Conservation (phyloP, 1,140 invertebrate genomes). For the Sipha flava region DNA sequence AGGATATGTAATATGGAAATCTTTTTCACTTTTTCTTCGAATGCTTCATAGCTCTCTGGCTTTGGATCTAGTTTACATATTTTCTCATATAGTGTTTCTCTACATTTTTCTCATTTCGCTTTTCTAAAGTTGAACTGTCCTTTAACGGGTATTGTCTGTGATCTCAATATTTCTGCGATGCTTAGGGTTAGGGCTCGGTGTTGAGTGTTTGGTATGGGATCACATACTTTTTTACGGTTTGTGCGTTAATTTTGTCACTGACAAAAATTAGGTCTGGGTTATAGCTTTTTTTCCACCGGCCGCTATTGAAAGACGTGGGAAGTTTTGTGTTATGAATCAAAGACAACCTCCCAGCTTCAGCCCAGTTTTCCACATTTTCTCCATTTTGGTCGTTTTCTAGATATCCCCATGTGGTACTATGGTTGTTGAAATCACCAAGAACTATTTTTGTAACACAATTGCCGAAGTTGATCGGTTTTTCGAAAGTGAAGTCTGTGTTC, state of each 20-base stretch:
- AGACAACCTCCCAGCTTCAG: slow-evolving; percentile 29
- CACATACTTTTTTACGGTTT: background rate
- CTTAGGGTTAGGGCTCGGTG: background rate
- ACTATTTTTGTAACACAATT: background rate
- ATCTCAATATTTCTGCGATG: background rate
- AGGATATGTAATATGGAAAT: background rate
- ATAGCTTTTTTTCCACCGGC: slow-evolving; percentile 5
- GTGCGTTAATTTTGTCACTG: background rate
- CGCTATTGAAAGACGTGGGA: slow-evolving; percentile 27
- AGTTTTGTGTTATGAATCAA: slow-evolving; percentile 38
- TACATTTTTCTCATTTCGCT: background rate
- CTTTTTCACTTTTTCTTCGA: background rate
- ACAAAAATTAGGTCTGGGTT: slow-evolving; percentile 32
- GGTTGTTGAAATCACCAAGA: slow-evolving; percentile 15
- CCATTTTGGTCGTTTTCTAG: slow-evolving; percentile 11
- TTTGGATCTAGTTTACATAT: background rate
- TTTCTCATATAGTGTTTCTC: background rate
- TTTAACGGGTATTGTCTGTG: background rate
- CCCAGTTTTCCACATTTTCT: slow-evolving; percentile 16
- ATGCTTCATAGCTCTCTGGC: slow-evolving; percentile 8
- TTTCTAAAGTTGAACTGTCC: background rate
- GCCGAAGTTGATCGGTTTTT: background rate
- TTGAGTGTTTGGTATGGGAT: slow-evolving; percentile 4
- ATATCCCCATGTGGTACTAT: slow-evolving; percentile 10
- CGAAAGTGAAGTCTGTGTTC: background rate